These are phyloP conservation scores for Cairina moschata DNA, from an alignment of 2,113 vertebrate species.

Conservation along the genomic window DNA sequence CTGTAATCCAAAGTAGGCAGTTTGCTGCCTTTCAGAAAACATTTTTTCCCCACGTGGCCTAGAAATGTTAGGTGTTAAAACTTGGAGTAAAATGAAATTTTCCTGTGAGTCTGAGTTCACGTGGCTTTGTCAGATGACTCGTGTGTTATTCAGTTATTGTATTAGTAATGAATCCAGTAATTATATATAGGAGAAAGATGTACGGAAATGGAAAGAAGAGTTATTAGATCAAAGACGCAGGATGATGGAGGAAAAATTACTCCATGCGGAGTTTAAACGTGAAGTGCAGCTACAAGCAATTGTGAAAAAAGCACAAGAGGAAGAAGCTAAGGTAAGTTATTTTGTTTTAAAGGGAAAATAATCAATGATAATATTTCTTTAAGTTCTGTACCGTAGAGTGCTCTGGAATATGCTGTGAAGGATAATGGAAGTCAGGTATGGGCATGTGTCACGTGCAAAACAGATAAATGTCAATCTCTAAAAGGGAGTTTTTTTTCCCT, in stretches of 20 bases:
- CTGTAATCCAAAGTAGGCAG: background rate
- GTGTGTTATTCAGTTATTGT: background rate
- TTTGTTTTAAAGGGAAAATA: background rate
- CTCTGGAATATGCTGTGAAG: background rate
- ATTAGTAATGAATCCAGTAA: background rate
- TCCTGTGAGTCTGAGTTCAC: background rate
- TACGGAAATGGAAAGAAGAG: slow-evolving; percentile 98
- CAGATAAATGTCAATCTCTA: background rate
- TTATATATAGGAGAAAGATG: slow-evolving; percentile 89
- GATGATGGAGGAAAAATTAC: slow-evolving; percentile 98
- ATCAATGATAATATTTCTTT: background rate
- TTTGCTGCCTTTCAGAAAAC: background rate
- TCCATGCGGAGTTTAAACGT: slow-evolving; percentile 96
- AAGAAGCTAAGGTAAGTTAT: slow-evolving; percentile 91
- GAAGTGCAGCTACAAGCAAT: slow-evolving; percentile 97
- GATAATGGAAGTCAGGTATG: fast-evolving
- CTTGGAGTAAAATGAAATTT: background rate
- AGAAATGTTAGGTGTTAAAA: background rate
- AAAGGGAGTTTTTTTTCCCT: background rate
- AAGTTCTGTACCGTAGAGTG: background rate
- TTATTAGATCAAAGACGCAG: slow-evolving; percentile 92
- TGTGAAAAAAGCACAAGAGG: slow-evolving; percentile 98
- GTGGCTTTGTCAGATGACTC: background rate
- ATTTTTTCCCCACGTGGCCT: fast-evolving
- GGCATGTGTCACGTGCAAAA: fast-evolving